Evolutionary conservation across 2,113 vertebrate genomes (phyloP).

Genomic region (Diphyllodes magnificus): DNA sequence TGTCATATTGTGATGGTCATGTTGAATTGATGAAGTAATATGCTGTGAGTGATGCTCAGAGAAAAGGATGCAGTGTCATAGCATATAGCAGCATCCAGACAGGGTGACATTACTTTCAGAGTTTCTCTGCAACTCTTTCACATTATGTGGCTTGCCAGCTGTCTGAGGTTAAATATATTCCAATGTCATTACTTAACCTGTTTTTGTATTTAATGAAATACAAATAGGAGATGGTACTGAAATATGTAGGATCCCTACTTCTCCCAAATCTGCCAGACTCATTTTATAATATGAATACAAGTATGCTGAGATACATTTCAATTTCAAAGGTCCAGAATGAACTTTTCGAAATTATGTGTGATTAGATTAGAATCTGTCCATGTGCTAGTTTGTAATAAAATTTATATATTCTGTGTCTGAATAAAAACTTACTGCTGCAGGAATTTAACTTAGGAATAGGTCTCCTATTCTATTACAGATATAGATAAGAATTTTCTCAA

Average conservation of each 20-base stretch:
- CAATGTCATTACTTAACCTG: not conserved
- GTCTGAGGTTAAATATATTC: not conserved
- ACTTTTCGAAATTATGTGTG: not conserved
- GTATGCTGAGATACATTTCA: not conserved
- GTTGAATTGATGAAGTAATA: constrained; percentile 1
- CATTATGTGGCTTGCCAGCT: not conserved
- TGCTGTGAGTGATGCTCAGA: not conserved
- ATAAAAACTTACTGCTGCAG: not conserved
- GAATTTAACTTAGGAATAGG: constrained; percentile 19
- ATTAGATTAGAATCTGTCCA: constrained; percentile 39
- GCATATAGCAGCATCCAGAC: constrained; percentile 5
- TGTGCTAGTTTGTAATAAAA: constrained; percentile 33
- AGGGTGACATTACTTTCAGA: not conserved
- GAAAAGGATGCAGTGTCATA: constrained; percentile 43
- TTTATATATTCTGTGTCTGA: constrained; percentile 8
- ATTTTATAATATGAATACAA: not conserved
- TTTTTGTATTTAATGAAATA: not conserved
- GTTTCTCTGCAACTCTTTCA: not conserved
- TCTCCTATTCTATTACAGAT: constrained; percentile 2
- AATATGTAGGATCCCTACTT: not conserved
- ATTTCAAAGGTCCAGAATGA: constrained; percentile 8
- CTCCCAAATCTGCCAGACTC: not conserved
- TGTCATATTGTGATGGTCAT: not conserved
- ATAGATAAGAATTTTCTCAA: constrained; percentile 7
- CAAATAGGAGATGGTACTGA: not conserved